These are phyloP conservation scores for Goniozus legneri DNA, from an alignment of 1,140 invertebrate genomes.

Conservation along the genomic window DNA sequence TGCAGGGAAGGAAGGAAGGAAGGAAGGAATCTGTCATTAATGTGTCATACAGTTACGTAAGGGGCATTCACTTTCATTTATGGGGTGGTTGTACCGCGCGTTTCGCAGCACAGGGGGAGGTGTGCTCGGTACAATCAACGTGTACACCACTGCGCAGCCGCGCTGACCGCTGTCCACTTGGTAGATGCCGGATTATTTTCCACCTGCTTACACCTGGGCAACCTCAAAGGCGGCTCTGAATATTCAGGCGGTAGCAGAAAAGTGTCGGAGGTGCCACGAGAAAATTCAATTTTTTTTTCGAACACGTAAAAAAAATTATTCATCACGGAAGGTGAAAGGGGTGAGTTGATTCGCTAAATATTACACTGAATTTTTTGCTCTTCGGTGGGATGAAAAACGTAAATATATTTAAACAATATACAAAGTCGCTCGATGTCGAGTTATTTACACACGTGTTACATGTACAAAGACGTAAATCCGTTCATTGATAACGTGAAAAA, in stretches of 20 bases:
- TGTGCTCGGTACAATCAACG: no score
- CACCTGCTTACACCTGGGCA: slow-evolving; percentile 6
- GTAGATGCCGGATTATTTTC: slow-evolving; percentile 13
- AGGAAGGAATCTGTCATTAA: no score
- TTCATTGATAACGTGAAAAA: no score
- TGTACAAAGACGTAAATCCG: no score
- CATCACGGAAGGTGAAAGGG: neutral
- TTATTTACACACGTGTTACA: no score
- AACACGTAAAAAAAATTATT: neutral
- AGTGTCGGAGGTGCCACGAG: neutral
- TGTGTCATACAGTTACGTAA: no score
- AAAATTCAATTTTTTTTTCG: neutral
- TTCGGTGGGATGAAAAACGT: no score
- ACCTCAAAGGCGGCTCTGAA: neutral
- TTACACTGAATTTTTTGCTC: slow-evolving; percentile 4
- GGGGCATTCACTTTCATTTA: slow-evolving; percentile 25
- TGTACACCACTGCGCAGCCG: slow-evolving; percentile 33
- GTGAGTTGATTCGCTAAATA: slow-evolving; percentile 13
- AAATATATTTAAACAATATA: no score
- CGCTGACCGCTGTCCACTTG: slow-evolving; percentile 38
- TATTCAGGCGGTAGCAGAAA: neutral
- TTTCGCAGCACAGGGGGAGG: no score
- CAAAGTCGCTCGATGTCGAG: no score
- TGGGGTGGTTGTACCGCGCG: slow-evolving; percentile 21
- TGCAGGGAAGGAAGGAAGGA: no score